Base-by-base conservation (phyloP, 2,113 vertebrate species). In the Calyptommatus sinebrachiatus region DNA sequence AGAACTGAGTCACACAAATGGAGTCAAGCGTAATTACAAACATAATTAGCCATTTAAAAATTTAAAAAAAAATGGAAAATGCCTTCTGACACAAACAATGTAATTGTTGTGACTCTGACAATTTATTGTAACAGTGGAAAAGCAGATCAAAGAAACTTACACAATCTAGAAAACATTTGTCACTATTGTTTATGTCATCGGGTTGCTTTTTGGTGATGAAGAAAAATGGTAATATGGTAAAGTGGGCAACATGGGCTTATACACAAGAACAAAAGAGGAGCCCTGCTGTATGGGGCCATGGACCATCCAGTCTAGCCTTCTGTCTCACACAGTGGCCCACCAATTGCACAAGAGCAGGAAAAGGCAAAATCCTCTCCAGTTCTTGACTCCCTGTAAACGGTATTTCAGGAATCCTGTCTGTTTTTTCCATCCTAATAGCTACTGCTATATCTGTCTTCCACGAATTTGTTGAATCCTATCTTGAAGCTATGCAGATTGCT, bases 1-100 rank as follows among this genome's bases (percentile, higher is more conserved):
- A 88, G 81, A 86, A 76, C 81, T 88, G 89, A 88, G 84, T 91
- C 86, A 90, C 60, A 66, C 53, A 31, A 9, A 28, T 76, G 1
- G 67, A 83, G 73, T 84, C 86, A 86, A 63, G 76, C 85, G 73
- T 62, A 66, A 86, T 90, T 88, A 85, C 75, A 82, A 86, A 84
- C 4, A 9, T 74, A 88, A 90, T 90, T 93, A 91, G 76, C 50
- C 60, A 84, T 82, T 61, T 53, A 53, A 83, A 78, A 57, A 9
- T 89, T 90, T 86, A 85, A 8, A 24, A 24, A 7, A 80, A 48
- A 60, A 57, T 31, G 29, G 65, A 77, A 22, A 69, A 70, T 7
- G 1, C 84, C 8, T 77, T 82, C 67, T 79, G 24, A 73, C 84
- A 76, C 35, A 46, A 28, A 57, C 16, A 31, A 57, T 29, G 45